Percentiles rank a stretch among this genome's conserved stretches.
Conservation (phyloP, 2,888 invertebrate genomes). For the Blastobasis lacticolella region DNA sequence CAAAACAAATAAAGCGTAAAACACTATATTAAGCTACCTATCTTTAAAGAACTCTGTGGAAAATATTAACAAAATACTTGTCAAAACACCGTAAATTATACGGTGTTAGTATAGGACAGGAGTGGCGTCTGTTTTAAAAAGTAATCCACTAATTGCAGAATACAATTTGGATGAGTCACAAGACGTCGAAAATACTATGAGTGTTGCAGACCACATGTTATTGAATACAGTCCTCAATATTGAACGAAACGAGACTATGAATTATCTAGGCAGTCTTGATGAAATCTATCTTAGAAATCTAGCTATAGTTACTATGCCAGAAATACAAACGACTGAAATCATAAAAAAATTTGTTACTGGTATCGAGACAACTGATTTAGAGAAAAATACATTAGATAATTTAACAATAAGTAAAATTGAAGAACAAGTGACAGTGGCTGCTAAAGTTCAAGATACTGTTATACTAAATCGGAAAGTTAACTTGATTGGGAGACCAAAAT, state of each 20-base stretch:
- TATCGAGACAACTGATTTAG: constrained; percentile 32
- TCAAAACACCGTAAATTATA: too few species aligned
- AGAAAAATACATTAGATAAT: constrained; percentile 13
- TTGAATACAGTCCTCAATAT: constrained; percentile 44
- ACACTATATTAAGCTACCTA: too few species aligned
- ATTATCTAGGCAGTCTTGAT: constrained; percentile 42
- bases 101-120: too few species aligned
- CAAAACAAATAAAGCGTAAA: too few species aligned
- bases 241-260: constrained; percentile 37
- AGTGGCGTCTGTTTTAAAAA: constrained; percentile 1
- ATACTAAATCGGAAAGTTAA: not conserved
- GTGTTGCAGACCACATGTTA: constrained; percentile 41
- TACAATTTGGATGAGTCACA: constrained; percentile 25
- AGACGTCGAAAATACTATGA: constrained; percentile 29
- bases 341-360: too few species aligned
- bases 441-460: constrained; percentile 4
- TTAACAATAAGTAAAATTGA: constrained; percentile 6
- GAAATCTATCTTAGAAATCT: constrained; percentile 48
- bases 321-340: constrained; percentile 18
- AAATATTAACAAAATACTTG: too few species aligned
- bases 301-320: constrained; percentile 40
- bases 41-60: too few species aligned
- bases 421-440: constrained; percentile 3
- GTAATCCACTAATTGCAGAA: constrained; percentile 37
- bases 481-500: constrained; percentile 45